Percentiles rank a stretch among this genome's conserved stretches.
Conservation (phyloP, 2,888 invertebrate genomes). For the Drosophila longiperda region DNA sequence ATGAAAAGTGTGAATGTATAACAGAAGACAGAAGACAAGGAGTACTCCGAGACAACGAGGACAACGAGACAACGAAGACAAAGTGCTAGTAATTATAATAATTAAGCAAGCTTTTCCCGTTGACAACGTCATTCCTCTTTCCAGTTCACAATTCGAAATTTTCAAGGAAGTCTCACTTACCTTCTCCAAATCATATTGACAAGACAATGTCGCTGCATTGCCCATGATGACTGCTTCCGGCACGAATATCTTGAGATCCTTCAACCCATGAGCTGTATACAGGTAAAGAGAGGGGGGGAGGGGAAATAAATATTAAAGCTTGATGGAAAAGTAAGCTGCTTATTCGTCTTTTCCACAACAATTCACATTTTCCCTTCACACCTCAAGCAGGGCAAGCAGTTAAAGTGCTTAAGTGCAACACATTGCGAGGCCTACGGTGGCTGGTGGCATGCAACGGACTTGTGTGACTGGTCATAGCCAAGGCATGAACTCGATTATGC, state of each 20-base stretch:
- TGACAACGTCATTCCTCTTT: slow-evolving; percentile 32
- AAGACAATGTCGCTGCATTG: slow-evolving; percentile 85
- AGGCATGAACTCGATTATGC: slow-evolving; percentile 64
- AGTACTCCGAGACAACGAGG: slow-evolving; percentile 9
- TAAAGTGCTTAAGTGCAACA: slow-evolving; percentile 37
- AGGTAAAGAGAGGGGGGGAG: slow-evolving; percentile 33
- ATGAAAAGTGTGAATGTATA: slow-evolving; percentile 57
- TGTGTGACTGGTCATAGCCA: slow-evolving; percentile 10
- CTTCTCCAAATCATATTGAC: slow-evolving; percentile 85
- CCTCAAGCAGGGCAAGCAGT: not conserved
- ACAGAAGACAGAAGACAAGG: slow-evolving; percentile 14
- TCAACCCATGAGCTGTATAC: slow-evolving; percentile 82
- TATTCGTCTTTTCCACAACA: slow-evolving; percentile 14
- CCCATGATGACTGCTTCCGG: slow-evolving; percentile 85
- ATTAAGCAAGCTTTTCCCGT: slow-evolving; percentile 68
- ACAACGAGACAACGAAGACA: slow-evolving; percentile 58
- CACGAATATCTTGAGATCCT: slow-evolving; percentile 85
- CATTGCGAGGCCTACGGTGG: slow-evolving; percentile 26
- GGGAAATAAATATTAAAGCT: slow-evolving; percentile 29
- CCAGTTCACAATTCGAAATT: slow-evolving; percentile 8
- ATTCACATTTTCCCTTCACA: not conserved
- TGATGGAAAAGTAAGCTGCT: slow-evolving; percentile 39
- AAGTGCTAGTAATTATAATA: slow-evolving; percentile 78
- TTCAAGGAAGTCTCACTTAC: slow-evolving; percentile 74
- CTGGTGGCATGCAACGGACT: slow-evolving; percentile 4